phyloP scores from a whole-genome alignment of 2,797 vertebrate genomes.

The Australoheros facetus region DNA sequence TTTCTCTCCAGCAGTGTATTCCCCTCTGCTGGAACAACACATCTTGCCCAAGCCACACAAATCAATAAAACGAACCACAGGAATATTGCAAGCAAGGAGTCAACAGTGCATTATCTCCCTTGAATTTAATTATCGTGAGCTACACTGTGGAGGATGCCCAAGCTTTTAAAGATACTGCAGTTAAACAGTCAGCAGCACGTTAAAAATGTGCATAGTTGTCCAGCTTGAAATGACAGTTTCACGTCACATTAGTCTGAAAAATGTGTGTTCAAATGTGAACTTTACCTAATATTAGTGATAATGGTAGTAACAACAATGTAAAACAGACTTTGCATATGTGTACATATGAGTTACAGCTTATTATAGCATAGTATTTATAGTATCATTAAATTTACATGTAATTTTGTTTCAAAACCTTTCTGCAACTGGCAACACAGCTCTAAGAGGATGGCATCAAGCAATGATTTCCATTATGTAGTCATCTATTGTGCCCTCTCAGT shows the following conservation, averaged over 20 bases:
- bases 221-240: neutral
- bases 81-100: conserved; percentile 39
- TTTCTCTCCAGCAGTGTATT: conserved; percentile 13
- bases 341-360: neutral
- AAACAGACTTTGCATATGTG: neutral
- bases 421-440: conserved; percentile 22
- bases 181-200: conserved; percentile 23
- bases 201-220: conserved; percentile 9
- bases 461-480: conserved; percentile 40
- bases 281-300: neutral
- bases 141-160: conserved; percentile 42
- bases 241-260: neutral
- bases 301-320: neutral
- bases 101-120: conserved; percentile 26
- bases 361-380: conserved; percentile 6
- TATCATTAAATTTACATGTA: conserved; percentile 17
- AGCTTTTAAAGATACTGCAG: conserved; percentile 28
- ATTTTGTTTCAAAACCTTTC: conserved; percentile 27
- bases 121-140: conserved; percentile 45
- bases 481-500: conserved; percentile 46
- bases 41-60: conserved; percentile 30
- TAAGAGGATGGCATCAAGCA: conserved; percentile 31
- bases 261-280: neutral
- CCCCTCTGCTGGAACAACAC: conserved; percentile 35
- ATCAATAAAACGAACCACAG: conserved; percentile 47